Percentiles rank a stretch among this genome's conserved stretches.
These are phyloP conservation scores for Bradypodion ventrale DNA, from an alignment of 2,797 vertebrate genomes.

Conservation along the genomic window DNA sequence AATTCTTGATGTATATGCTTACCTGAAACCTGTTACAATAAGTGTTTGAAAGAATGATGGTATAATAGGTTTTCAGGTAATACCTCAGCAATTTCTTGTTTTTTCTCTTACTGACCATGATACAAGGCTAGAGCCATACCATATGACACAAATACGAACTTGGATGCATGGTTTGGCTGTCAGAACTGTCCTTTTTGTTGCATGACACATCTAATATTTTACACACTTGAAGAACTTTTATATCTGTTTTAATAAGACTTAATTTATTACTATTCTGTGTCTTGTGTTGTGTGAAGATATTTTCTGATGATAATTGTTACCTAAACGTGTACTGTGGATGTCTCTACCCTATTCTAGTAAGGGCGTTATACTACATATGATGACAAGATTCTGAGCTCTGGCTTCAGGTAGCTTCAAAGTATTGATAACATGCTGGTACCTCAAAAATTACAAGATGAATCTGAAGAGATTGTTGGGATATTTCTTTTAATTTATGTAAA, in stretches of 20 bases:
- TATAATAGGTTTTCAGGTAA: conserved; percentile 21
- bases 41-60: conserved; percentile 38
- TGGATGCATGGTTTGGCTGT: conserved; percentile 83
- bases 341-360: conserved; percentile 80
- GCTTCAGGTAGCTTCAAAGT: conserved; percentile 65
- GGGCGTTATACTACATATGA: conserved; percentile 63
- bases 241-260: conserved; percentile 86
- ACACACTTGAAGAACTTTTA: conserved; percentile 92
- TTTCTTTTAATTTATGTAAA: conserved; percentile 23
- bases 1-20: conserved; percentile 53
- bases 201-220: conserved; percentile 87
- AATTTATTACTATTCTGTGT: conserved; percentile 91
- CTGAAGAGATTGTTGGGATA: conserved; percentile 46
- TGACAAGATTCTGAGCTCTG: not conserved
- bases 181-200: conserved; percentile 81
- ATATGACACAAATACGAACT: conserved; percentile 69
- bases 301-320: conserved; percentile 78
- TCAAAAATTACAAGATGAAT: conserved; percentile 65
- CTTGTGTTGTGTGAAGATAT: conserved; percentile 74
- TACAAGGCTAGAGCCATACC: conserved; percentile 55
- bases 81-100: conserved; percentile 44
- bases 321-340: conserved; percentile 77
- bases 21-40: conserved; percentile 56
- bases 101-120: conserved; percentile 49
- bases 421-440: conserved; percentile 66